Evolutionary conservation across 2,113 vertebrate species (phyloP).

Genomic region (Vicugna pacos): DNA sequence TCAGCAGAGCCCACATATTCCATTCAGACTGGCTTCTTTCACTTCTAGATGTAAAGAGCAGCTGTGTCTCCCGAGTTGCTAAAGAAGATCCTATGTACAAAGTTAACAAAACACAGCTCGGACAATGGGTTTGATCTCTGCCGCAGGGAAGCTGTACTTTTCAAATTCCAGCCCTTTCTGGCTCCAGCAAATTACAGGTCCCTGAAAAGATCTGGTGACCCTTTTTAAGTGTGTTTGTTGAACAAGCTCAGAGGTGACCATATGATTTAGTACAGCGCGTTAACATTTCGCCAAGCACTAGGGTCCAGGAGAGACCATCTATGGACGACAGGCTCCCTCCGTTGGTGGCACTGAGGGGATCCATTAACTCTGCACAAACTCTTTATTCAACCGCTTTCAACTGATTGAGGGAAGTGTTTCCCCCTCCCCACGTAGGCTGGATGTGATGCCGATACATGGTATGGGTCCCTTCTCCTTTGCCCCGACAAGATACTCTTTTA

Average conservation of each 20-base stretch:
- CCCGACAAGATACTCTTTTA: background rate
- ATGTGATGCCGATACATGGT: background rate
- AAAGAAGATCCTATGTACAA: constrained; percentile 80
- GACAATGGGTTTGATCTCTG: constrained; percentile 83
- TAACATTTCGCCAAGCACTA: constrained; percentile 46
- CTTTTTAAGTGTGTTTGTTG: constrained; percentile 78
- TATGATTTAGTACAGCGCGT: constrained; percentile 61
- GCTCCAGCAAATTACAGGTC: constrained; percentile 79
- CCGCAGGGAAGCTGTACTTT: constrained; percentile 76
- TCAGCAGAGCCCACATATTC: constrained; percentile 67
- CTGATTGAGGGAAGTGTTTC: background rate
- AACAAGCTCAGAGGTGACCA: constrained; percentile 75
- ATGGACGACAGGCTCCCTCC: constrained; percentile 69
- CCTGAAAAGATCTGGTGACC: constrained; percentile 78
- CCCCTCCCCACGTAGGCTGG: background rate
- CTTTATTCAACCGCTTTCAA: background rate
- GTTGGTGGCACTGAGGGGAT: constrained; percentile 59
- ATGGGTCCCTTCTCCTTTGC: no score
- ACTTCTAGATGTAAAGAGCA: constrained; percentile 77
- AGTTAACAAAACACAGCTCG: constrained; percentile 81
- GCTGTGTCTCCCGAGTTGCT: constrained; percentile 76
- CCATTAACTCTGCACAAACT: constrained; percentile 54
- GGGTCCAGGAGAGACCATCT: background rate
- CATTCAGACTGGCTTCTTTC: constrained; percentile 79
- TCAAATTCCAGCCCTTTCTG: constrained; percentile 80